A percentile compares a stretch with the other conserved stretches of the same genome.
Evolutionary conservation across 2,797 vertebrate species (phyloP).

Genomic region (Crocidura indochinensis): DNA sequence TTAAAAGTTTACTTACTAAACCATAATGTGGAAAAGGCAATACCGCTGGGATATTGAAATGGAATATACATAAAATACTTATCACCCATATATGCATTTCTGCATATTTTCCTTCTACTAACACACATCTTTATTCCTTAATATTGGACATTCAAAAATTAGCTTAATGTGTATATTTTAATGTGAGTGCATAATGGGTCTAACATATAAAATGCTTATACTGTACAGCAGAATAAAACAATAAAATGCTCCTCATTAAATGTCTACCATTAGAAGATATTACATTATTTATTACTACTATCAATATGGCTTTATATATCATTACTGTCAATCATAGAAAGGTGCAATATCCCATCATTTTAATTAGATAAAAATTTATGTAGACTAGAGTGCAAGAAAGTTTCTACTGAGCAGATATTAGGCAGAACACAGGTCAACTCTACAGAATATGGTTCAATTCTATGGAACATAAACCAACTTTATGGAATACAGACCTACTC

Average conservation of each 20-base stretch:
- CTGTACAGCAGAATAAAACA: background rate
- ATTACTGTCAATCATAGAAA: background rate
- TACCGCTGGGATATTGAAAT: background rate
- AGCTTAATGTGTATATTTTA: conserved; percentile 2
- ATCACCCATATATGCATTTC: background rate
- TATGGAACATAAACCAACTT: too few species aligned
- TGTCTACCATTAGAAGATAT: background rate
- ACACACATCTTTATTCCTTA: background rate
- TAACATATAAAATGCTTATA: background rate
- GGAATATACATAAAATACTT: too few species aligned
- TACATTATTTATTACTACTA: conserved; percentile 1
- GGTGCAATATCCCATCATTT: background rate
- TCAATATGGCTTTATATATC: background rate
- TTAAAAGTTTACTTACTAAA: conserved; percentile 48
- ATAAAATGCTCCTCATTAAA: background rate
- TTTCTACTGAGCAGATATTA: background rate
- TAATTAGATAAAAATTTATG: background rate
- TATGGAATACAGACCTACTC: too few species aligned
- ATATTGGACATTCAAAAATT: conserved; percentile 58
- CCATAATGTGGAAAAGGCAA: conserved; percentile 13
- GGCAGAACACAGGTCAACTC: conserved; percentile 10
- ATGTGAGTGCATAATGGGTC: background rate
- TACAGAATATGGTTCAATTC: too few species aligned
- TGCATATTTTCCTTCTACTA: background rate
- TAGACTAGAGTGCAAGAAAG: background rate